Base-by-base conservation (phyloP, 2,113 vertebrate species). In the Cavia aperea region DNA sequence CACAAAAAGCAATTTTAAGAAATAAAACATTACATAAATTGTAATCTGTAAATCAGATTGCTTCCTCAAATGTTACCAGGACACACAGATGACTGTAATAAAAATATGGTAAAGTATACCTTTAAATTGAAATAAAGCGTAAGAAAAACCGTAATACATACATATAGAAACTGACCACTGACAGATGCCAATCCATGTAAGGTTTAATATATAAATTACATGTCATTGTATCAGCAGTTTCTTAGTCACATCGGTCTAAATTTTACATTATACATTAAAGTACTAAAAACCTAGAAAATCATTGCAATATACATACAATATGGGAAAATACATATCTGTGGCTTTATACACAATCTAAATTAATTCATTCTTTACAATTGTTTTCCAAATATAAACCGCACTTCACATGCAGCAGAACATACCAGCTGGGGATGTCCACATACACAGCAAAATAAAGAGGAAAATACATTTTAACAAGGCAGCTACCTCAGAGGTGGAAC, bases 321-420 rank as follows among this genome's bases (percentile, higher is more conserved):
- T 97, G 97, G 96, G 96, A 97, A 97, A 98, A 97, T 97, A 97
- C 97, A 86, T 97, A 95, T 98, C 96, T 98, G 94, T 96, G 88
- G 86, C 96, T 96, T 97, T 97, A 95, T 97, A 98, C 94, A 97
- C 92, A 97, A 97, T 94, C 96, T 94, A 95, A 97, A 96, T 54
- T 85, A 95, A 97, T 96, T 88, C 93, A 95, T 95, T 95, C 66
- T 97, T 65, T 96, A 96, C 73, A 96, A 81, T 31, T 79, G 63
- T 96, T 95, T 93, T 95, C 90, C 91, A 97, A 96, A 98, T 98
- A 98, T 96, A 97, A 96, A 97, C 1, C n/a, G 94, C 92, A 96
- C 95, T 97, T 96, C 95, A 95, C 97, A 97, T 97, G 97, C 97
- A 97, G 90, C 31, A 96, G 94, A 96, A 97, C 96, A 97, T 90